Base-by-base conservation (phyloP, 2,888 invertebrate species). In the Branchipolynoe longqiensis region DNA sequence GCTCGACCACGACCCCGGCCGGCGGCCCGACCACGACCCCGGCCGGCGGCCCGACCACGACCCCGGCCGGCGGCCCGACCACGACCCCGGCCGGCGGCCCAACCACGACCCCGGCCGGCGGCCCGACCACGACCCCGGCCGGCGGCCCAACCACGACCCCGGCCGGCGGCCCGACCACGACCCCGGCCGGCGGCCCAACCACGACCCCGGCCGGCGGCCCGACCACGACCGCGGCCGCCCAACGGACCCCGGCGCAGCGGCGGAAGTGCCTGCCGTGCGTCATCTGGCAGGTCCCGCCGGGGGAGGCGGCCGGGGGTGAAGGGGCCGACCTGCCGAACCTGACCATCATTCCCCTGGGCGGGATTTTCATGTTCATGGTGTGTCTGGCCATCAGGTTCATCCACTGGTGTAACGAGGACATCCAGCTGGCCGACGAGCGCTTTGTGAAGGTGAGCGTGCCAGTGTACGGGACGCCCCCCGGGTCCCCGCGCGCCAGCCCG, bases 271-370 rank as follows among this genome's bases (percentile, higher is more conserved):
- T 48, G 12, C 78, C 78, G 1, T 78, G 78, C 48, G 78, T 54
- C 0, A 4, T 78, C 6, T 78, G 41, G 78, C 14, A 14, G 22
- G 38, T 40, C 14, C 1, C 18, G 1, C 14, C 31, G 18, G 41
- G 38, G 25, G 73, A 73, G 18, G 41, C 33, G 25, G 73, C 33
- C 40, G 41, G n/a, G 8, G 38, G 2, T 1, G 38, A 69, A 36
- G 38, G n/a, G 0, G n/a, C 38, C 1, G 14, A 69, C 6, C 41
- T 31, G 4, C 78, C 48, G 6, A 78, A 78, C 78, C 48, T 78
- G 6, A 78, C 78, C 28, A 78, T 78, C 28, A 78, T 78, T 18
- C 78, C 78, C 41, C 41, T 78, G 78, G 78, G 48, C 28, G 78
- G 78, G 41, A 28, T 78, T 8, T 78, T 78, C 54, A 78, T 78